Base-by-base conservation (phyloP, 2,113 vertebrate genomes). In the Glaucidium brasilianum region DNA sequence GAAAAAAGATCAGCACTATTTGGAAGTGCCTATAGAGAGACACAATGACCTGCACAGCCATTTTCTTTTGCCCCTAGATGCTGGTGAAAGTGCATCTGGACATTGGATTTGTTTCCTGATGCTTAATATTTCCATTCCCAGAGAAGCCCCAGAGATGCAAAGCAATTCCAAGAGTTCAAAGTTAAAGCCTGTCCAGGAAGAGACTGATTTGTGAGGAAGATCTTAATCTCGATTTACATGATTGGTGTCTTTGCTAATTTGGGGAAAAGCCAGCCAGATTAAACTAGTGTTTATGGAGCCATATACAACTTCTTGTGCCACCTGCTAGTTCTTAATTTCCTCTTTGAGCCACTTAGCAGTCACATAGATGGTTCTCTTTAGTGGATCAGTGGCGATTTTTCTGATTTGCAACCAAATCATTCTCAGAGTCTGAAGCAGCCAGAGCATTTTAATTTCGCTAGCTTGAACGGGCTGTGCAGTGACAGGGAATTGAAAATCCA, bases 321-420 rank as follows among this genome's bases (percentile, higher is more conserved):
- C 90, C 88, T 93, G 75, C 55, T 91, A 60, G 60, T 72, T 94
- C 92, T 78, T 81, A 72, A 93, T 94, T 93, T 91, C 79, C 72
- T 64, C 55, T 93, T 84, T 86, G 64, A 96, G 68, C 63, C 59
- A 88, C 50, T 92, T 86, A 93, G 27, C 56, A 85, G 43, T 91
- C 73, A 87, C 34, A 81, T 60, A 58, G 76, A 78, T 43, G 43
- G 30, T 60, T 96, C 35, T 75, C 30, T 75, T 90, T 49, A 92
- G 77, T 27, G 23, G 68, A 52, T 85, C 41, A 53, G 55, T 53
- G 30, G 59, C 75, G 88, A 90, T 86, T 94, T 96, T 86, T 84
- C 71, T 90, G 63, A 81, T 88, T 91, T 80, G 72, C 92, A 94
- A 94, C 64, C 25, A 80, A 88, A 56, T 56, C 3, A 45, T 89